Evolutionary conservation across 2,888 invertebrate species (phyloP).

Genomic region (Caenorhabditis sp.): DNA sequence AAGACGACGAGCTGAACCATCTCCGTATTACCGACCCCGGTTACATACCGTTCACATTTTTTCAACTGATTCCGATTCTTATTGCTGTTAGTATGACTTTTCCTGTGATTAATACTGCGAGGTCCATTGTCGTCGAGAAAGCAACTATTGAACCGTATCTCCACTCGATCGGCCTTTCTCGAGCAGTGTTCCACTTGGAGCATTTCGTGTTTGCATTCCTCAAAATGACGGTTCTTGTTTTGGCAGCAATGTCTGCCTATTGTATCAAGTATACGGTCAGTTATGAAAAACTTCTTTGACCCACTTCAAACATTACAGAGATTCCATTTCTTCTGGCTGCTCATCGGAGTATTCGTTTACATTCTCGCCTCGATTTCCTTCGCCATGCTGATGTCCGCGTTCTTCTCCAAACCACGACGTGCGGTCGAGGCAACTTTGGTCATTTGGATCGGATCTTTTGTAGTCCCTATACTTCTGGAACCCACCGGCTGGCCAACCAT

Average conservation of each 20-base stretch:
- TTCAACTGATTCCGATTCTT: no score
- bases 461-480: not conserved
- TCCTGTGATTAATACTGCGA: constrained; percentile 27
- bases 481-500: constrained; percentile 21
- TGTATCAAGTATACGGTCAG: constrained; percentile 9
- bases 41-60: no score
- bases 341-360: constrained; percentile 35
- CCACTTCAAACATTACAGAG: no score
- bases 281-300: no score
- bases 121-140: constrained; percentile 20
- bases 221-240: constrained; percentile 14
- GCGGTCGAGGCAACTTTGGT: constrained; percentile 16
- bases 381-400: constrained; percentile 26
- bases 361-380: constrained; percentile 20
- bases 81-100: constrained; percentile 22
- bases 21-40: constrained; percentile 6
- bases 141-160: constrained; percentile 35
- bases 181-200: constrained; percentile 15
- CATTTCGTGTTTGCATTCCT: constrained; percentile 26
- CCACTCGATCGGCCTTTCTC: constrained; percentile 24
- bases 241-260: not conserved
- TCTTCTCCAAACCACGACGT: constrained; percentile 38
- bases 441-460: constrained; percentile 4
- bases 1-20: no score
- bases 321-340: constrained; percentile 31